These are phyloP conservation scores for Leptinotarsa undecemlineata DNA, from an alignment of 1,140 invertebrate genomes.

Conservation along the genomic window DNA sequence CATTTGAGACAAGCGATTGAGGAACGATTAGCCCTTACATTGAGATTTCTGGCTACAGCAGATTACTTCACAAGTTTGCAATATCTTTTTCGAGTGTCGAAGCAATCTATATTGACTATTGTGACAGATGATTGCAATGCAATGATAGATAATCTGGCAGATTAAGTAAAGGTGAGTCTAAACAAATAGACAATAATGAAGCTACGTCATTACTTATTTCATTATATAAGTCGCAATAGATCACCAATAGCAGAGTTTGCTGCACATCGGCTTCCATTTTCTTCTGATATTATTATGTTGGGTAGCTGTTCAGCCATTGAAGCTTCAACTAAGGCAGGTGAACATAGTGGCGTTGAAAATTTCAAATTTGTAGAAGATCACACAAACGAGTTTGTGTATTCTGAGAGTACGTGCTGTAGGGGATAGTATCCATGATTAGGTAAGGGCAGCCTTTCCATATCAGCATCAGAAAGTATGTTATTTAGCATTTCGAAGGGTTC, in stretches of 20 bases:
- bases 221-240: background rate
- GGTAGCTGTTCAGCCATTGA: background rate
- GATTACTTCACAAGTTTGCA: background rate
- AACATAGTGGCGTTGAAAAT: background rate
- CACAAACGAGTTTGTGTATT: background rate
- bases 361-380: background rate
- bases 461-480: background rate
- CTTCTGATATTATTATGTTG: background rate
- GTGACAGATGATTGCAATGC: background rate
- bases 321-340: background rate
- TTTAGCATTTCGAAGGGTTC: background rate
- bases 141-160: background rate
- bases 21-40: background rate
- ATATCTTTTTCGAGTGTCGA: background rate
- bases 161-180: background rate
- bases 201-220: background rate
- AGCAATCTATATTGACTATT: background rate
- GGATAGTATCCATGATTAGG: background rate
- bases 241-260: background rate
- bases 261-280: background rate
- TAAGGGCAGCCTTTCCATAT: background rate
- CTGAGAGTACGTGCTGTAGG: background rate
- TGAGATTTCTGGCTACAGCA: background rate
- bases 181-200: background rate
- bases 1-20: background rate